A percentile compares a stretch with the other conserved stretches of the same genome.
phyloP scores from a whole-genome alignment of 2,888 invertebrate genomes.

The Psylliodes chrysocephalus region DNA sequence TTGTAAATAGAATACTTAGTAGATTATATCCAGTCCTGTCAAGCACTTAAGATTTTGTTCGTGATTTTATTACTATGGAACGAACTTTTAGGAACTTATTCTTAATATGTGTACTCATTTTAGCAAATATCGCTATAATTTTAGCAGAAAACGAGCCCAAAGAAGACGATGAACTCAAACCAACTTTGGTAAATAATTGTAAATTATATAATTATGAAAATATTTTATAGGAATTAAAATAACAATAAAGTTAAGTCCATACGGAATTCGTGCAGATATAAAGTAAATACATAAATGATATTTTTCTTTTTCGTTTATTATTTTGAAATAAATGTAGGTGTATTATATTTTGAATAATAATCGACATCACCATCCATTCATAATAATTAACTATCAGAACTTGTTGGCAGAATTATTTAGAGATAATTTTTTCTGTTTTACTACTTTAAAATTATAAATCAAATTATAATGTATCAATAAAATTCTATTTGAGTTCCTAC shows the following conservation, averaged over 20 bases:
- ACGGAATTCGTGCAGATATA: background rate
- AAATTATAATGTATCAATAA: too few relatives aligned
- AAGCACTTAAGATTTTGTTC: background rate
- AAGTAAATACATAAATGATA: background rate
- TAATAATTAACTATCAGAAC: too few relatives aligned
- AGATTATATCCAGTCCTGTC: background rate
- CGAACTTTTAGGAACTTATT: background rate
- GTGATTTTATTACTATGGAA: background rate
- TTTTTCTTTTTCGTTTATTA: too few relatives aligned
- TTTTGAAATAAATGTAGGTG: too few relatives aligned
- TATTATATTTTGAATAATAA: too few relatives aligned
- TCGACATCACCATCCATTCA: too few relatives aligned
- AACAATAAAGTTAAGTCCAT: background rate
- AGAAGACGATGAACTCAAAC: slow-evolving; percentile 41
- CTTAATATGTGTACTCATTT: background rate
- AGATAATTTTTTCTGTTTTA: too few relatives aligned
- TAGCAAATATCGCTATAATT: background rate
- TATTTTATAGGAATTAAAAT: background rate
- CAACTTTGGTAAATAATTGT: slow-evolving; percentile 38
- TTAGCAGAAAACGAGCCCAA: slow-evolving; percentile 36
- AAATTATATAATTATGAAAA: background rate
- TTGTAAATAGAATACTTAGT: background rate
- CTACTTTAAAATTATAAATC: too few relatives aligned
- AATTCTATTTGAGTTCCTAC: too few relatives aligned
- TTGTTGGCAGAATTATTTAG: too few relatives aligned